A percentile compares a stretch with the other conserved stretches of the same genome.
These are phyloP conservation scores for Eupithecia subfuscata DNA, from an alignment of 2,888 invertebrate genomes.

Conservation along the genomic window DNA sequence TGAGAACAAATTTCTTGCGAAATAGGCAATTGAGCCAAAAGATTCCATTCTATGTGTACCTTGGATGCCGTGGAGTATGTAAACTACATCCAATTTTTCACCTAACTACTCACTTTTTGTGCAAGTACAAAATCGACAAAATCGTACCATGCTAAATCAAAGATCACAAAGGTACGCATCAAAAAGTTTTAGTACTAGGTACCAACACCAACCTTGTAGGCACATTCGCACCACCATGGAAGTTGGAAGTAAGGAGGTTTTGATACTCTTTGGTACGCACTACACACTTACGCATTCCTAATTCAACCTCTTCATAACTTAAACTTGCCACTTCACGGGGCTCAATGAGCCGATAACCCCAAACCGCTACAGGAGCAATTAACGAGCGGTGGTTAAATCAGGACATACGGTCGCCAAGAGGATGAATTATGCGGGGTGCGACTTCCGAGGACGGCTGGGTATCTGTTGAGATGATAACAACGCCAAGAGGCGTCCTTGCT, in stretches of 20 bases:
- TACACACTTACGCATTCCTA: background rate
- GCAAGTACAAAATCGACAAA: background rate
- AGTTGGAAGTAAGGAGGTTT: background rate
- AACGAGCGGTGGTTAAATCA: constrained; percentile 40
- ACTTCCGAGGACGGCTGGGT: constrained; percentile 1
- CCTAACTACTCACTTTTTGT: background rate
- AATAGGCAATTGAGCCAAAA: too few species aligned
- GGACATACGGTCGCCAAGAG: constrained; percentile 40
- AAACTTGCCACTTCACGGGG: constrained; percentile 11
- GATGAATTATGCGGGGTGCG: constrained; percentile 28
- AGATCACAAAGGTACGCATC: too few species aligned
- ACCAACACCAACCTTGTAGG: too few species aligned
- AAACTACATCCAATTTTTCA: background rate
- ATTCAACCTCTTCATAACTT: constrained; percentile 15
- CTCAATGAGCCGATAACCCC: constrained; percentile 38
- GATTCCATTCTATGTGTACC: too few species aligned
- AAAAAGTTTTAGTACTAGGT: too few species aligned
- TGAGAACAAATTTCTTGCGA: too few species aligned
- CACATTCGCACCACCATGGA: too few species aligned
- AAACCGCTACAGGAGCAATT: constrained; percentile 40
- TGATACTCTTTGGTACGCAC: background rate
- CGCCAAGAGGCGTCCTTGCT: background rate
- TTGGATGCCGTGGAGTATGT: too few species aligned
- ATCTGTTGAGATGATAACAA: background rate
- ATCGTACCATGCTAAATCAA: too few species aligned